Evolutionary conservation across 2,888 invertebrate genomes (phyloP).

Genomic region (Scaptomyza flava): DNA sequence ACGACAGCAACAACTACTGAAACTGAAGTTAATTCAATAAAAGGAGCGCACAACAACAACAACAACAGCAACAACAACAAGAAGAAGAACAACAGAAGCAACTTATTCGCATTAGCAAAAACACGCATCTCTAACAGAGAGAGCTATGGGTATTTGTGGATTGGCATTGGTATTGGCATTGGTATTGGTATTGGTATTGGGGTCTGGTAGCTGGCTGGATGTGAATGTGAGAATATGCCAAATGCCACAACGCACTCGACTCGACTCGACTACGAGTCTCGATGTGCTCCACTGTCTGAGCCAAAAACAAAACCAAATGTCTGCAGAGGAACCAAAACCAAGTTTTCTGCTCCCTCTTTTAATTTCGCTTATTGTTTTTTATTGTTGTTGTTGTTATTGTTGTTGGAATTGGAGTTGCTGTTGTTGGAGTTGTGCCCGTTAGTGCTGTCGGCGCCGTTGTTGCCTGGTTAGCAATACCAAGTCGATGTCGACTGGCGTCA

Average conservation of each 20-base stretch:
- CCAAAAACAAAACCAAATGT: conserved; percentile 55
- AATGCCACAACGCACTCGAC: conserved; percentile 53
- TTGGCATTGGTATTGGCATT: conserved; percentile 4
- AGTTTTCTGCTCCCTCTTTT: conserved; percentile 33
- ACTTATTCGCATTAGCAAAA: conserved; percentile 78
- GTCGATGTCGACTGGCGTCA: conserved; percentile 52
- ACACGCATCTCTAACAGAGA: conserved; percentile 43
- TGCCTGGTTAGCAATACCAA: conserved; percentile 38
- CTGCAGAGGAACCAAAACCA: conserved; percentile 23
- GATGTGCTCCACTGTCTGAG: conserved; percentile 20
- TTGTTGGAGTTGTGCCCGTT: conserved; percentile 34
- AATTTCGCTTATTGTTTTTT: conserved; percentile 68
- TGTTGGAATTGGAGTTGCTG: conserved; percentile 28
- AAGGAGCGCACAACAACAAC: conserved; percentile 52
- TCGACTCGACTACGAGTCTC: conserved; percentile 28
- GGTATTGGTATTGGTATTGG: conserved; percentile 8
- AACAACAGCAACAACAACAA: conserved; percentile 19
- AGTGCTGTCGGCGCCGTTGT: conserved; percentile 39
- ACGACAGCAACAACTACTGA: conserved; percentile 43
- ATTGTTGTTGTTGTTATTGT: conserved; percentile 31
- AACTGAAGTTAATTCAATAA: conserved; percentile 73
- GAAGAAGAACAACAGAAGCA: conserved; percentile 34
- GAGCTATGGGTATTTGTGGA: conserved; percentile 20
- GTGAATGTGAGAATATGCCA: conserved; percentile 68
- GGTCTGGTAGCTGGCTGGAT: conserved; percentile 24